Evolutionary conservation across 2,113 vertebrate genomes (phyloP), one percentile per base, ranked within the genome.

Genomic region (Vidua macroura): DNA sequence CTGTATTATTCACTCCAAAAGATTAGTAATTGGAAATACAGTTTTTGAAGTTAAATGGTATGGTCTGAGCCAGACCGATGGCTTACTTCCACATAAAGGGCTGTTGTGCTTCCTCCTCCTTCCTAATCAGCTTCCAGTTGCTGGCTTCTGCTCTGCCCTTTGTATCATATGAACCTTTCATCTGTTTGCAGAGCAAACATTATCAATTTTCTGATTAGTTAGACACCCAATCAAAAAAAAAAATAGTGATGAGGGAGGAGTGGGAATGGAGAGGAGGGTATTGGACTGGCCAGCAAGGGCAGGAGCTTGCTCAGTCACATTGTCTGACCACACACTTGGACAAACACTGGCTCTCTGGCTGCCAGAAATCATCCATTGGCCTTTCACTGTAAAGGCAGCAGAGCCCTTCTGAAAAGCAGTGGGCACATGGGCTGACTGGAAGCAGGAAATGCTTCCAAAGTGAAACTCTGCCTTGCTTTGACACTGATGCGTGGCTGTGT

Each of bases 401-500:
- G 28, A 78, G 46, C 48, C 37, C 51, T 73, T 72, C 41, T 35
- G 68, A 72, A 76, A 30, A 78, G 59, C 58, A 18, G 16, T 8
- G n/a, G 53, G 44, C 49, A 35, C 2, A 1, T 8, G 0, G 8
- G 17, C 59, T 64, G 56, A 52, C 83, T 75, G 64, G 43, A 2
- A 15, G 44, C 5, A 3, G n/a, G 33, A 66, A 63, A 58, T 12
- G 44, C 35, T 18, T 25, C 35, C 41, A 9, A 16, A 78, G 31
- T 2, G 13, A 88, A 94, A 55, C 51, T 77, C 28, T 8, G 13
- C 41, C 60, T 66, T 30, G 27, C 46, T 27, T n/a, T 35, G 56
- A 39, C 2, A 8, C 30, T 1, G 13, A 9, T 31, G 46, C 2
- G 1, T 0, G 3, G 13, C 25, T 53, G 15, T 13, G 39, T 0